Conservation (phyloP, 2,113 vertebrate species). For the Oryzias celebensis region DNA sequence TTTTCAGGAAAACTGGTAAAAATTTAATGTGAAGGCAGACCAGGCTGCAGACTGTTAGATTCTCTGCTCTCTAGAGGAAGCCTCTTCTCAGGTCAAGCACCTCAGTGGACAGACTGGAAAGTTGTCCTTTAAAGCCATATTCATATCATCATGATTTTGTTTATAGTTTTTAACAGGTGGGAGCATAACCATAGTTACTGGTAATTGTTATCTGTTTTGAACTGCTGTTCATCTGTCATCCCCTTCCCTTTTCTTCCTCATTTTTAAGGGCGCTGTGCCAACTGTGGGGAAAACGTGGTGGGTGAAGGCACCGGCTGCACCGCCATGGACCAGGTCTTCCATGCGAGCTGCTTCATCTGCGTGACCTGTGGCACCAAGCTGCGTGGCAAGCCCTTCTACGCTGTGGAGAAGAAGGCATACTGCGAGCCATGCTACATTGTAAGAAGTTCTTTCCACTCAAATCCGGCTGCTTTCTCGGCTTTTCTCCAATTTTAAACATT, state of each 20-base stretch:
- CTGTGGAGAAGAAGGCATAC: slow-evolving; percentile 96
- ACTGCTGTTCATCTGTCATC: slow-evolving; percentile 17
- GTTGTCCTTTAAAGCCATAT: background rate
- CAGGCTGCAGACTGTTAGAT: slow-evolving; percentile 2
- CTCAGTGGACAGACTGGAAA: slow-evolving; percentile 1
- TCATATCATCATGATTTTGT: background rate
- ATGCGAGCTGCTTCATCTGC: slow-evolving; percentile 93
- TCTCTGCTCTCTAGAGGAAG: background rate
- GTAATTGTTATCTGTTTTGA: slow-evolving; percentile 9
- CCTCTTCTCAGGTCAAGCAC: slow-evolving; percentile 3
- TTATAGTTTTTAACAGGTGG: slow-evolving; percentile 1
- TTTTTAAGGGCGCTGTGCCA: slow-evolving; percentile 88
- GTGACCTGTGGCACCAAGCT: slow-evolving; percentile 89
- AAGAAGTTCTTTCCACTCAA: slow-evolving; percentile 65
- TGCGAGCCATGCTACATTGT: slow-evolving; percentile 98
- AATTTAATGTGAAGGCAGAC: background rate
- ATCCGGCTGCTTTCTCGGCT: slow-evolving; percentile 1
- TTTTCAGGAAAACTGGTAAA: background rate
- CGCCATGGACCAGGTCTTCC: slow-evolving; percentile 98
- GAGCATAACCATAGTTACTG: background rate
- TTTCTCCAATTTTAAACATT: background rate
- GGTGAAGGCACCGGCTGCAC: slow-evolving; percentile 97
- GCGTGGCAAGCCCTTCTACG: slow-evolving; percentile 95
- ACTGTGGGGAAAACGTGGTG: slow-evolving; percentile 95
- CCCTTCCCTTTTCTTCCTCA: slow-evolving; percentile 14